Evolutionary conservation across 2,113 vertebrate species (phyloP).

Genomic region (Clarias gariepinus): DNA sequence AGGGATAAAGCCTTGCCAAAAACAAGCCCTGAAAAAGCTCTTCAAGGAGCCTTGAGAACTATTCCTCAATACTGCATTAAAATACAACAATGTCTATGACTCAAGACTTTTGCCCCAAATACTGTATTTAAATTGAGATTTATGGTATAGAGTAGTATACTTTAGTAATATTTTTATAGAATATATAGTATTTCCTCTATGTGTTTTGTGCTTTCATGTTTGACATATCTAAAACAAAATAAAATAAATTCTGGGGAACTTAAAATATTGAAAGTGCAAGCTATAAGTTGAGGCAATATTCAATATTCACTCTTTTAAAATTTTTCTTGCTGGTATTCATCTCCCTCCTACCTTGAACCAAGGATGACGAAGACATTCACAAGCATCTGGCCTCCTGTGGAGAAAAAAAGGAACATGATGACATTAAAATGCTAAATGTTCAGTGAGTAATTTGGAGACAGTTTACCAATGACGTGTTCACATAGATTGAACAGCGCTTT

Average conservation of each 20-base stretch:
- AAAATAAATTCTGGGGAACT: background rate
- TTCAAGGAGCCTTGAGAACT: too few species aligned
- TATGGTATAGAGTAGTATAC: too few species aligned
- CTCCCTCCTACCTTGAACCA: slow-evolving; percentile 90
- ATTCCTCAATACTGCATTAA: too few species aligned
- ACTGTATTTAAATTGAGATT: background rate
- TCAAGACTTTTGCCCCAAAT: too few species aligned
- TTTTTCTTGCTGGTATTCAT: background rate
- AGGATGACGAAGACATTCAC: slow-evolving; percentile 90
- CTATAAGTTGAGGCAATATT: background rate
- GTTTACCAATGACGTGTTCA: background rate
- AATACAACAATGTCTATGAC: too few species aligned
- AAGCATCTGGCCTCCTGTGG: slow-evolving; percentile 86
- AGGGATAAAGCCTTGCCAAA: too few species aligned
- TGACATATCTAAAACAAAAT: background rate
- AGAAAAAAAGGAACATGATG: slow-evolving; percentile 16
- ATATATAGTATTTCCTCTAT: background rate
- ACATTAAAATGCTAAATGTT: background rate
- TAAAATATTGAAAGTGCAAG: background rate
- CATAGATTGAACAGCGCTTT: background rate
- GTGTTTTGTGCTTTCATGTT: background rate
- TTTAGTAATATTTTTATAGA: background rate
- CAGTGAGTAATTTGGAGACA: background rate
- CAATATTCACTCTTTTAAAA: background rate
- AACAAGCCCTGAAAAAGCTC: too few species aligned